Evolutionary conservation across 2,113 vertebrate species (phyloP).

Genomic region (Siniperca chuatsi): DNA sequence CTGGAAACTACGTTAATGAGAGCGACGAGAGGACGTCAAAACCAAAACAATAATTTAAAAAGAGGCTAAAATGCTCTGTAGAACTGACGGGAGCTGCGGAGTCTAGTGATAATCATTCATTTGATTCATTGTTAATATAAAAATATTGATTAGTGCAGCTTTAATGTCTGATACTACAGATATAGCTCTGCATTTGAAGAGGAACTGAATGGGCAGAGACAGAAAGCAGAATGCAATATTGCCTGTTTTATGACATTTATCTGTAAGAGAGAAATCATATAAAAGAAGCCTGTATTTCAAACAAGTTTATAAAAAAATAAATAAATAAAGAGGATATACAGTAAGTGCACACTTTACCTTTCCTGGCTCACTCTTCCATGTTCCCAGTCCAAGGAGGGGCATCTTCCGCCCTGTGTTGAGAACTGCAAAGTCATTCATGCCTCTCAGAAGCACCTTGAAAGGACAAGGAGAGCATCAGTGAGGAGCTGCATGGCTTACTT

Average conservation of each 20-base stretch:
- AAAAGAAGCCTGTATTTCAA: not conserved
- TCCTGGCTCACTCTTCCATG: conserved; percentile 95
- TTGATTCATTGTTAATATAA: not conserved
- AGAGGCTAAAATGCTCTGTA: not conserved
- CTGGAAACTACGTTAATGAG: not conserved
- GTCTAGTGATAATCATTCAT: not conserved
- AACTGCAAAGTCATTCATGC: conserved; percentile 81
- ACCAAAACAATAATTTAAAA: not conserved
- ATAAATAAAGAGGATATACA: not conserved
- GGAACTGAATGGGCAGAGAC: not conserved
- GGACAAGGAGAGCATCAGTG: conserved; percentile 27
- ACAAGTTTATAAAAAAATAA: too few relatives aligned
- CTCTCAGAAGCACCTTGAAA: conserved; percentile 81
- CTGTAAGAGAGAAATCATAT: not conserved
- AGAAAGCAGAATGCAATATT: not conserved
- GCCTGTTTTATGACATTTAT: not conserved
- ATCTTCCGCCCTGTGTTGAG: conserved; percentile 94
- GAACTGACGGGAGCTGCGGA: not conserved
- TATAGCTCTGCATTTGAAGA: not conserved
- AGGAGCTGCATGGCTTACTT: not conserved
- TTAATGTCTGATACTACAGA: not conserved
- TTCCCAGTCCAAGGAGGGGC: conserved; percentile 94
- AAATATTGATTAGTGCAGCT: not conserved
- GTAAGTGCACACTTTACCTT: conserved; percentile 84
- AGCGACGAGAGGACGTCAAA: not conserved